Evolutionary conservation across 1,140 invertebrate genomes (phyloP), one percentile per base, ranked within the genome.

Genomic region (Cyclina sinensis): DNA sequence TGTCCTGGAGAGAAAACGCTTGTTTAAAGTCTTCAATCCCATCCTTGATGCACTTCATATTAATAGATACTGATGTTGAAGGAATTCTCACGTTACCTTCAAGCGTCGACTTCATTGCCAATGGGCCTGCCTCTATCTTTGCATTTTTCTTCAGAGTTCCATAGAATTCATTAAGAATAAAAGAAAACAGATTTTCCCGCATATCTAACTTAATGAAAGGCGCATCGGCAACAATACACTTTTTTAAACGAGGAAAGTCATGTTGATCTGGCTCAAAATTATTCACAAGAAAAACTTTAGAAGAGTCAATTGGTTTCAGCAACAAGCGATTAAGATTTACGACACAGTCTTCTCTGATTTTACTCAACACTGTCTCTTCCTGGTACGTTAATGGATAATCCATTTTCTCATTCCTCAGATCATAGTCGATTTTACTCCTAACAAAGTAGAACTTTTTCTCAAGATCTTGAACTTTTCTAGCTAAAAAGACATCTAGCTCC

Each of bases 381-480:
- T 65, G 4, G 30, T 65, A 35, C 16, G 24, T 27, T 65, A 21
- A 30, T 30, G 24, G 24, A 65, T 65, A 16, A 12, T 7, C 16
- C 1, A 11, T 7, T 9, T 27, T 11, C 24, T 30, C 24, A 39
- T 73, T 73, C n/a, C 68, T 73, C 16, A 73, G 4, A 30, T 73
- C 68, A 9, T 2, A 9, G 68, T 73, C 68, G 18, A 73, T 73
- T n/a, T 73, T 73, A 18, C 18, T 39, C n/a, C 68, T 3, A 12
- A 73, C 68, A 73, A 39, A 73, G n/a, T 73, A 73, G 14, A 37
- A 73, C 1, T 14, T 18, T n/a, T 73, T 73, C 68, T n/a, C 39
- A 7, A 21, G 14, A 7, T 37, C 27, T 46, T 73, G 35, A 9
- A 73, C 39, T 39, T 39, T 46, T 1, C 1, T 3, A 46, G 35